Conservation (phyloP, 2,797 vertebrate species). For the Xenops minutus region DNA sequence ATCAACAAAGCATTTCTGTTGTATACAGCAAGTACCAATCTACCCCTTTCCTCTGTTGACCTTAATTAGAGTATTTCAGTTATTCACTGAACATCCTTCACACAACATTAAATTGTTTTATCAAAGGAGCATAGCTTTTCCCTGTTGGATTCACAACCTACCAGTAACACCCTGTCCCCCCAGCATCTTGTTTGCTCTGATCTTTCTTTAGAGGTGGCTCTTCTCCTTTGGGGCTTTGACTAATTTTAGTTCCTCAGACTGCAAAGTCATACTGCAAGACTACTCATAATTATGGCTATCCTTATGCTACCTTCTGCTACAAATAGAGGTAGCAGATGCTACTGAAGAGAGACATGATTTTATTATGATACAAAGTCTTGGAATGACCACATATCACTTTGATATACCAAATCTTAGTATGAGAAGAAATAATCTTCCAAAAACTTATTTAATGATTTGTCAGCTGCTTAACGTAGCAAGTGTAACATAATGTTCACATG, state of each 20-base stretch:
- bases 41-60: not conserved
- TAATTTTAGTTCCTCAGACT: not conserved
- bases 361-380: not conserved
- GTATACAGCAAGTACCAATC: not conserved
- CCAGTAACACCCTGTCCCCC: not conserved
- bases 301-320: not conserved
- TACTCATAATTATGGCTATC: not conserved
- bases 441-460: not conserved
- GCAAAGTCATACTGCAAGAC: not conserved
- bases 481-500: accelerated
- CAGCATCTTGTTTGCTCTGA: not conserved
- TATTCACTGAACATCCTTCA: not conserved
- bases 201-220: not conserved
- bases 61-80: not conserved
- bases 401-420: not conserved
- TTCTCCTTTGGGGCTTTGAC: not conserved
- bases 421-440: not conserved
- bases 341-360: not conserved
- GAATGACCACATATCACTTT: not conserved
- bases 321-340: not conserved
- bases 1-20: not conserved
- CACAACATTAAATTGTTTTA: not conserved
- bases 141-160: not conserved
- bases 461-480: not conserved
- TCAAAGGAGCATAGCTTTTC: not conserved